These are phyloP conservation scores for Nymphicus hollandicus DNA, from an alignment of 2,113 vertebrate genomes.

Conservation along the genomic window DNA sequence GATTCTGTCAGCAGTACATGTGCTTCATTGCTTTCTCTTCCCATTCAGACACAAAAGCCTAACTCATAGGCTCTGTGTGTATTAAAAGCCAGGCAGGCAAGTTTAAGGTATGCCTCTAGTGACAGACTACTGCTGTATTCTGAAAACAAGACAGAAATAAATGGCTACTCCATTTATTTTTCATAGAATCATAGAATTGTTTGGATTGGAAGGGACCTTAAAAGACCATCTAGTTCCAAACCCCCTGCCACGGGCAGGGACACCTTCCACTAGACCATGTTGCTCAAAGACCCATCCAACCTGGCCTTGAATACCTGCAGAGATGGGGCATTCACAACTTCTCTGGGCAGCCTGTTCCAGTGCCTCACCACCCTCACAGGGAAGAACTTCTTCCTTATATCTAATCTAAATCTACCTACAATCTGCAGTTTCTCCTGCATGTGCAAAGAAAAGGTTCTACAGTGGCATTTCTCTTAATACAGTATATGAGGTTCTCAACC, in stretches of 20 bases:
- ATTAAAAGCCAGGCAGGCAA: not conserved
- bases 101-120: not conserved
- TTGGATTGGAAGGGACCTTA: too few relatives aligned
- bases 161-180: not conserved
- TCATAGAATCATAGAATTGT: too few relatives aligned
- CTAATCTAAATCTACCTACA: not conserved
- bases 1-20: not conserved
- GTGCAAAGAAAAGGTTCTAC: not conserved
- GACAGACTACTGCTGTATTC: not conserved
- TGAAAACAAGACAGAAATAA: not conserved
- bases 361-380: not conserved
- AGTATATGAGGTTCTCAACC: not conserved
- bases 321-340: not conserved
- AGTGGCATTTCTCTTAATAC: not conserved
- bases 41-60: not conserved
- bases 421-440: not conserved
- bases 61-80: not conserved
- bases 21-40: not conserved
- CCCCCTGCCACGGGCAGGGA: too few relatives aligned
- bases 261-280: too few relatives aligned
- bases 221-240: too few relatives aligned
- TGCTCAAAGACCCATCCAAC: not conserved
- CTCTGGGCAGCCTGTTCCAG: not conserved
- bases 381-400: not conserved
- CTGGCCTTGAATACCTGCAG: not conserved